Evolutionary conservation across 1,140 invertebrate species (phyloP), one percentile per base, ranked within the genome.

Genomic region (Augochlora pura): DNA sequence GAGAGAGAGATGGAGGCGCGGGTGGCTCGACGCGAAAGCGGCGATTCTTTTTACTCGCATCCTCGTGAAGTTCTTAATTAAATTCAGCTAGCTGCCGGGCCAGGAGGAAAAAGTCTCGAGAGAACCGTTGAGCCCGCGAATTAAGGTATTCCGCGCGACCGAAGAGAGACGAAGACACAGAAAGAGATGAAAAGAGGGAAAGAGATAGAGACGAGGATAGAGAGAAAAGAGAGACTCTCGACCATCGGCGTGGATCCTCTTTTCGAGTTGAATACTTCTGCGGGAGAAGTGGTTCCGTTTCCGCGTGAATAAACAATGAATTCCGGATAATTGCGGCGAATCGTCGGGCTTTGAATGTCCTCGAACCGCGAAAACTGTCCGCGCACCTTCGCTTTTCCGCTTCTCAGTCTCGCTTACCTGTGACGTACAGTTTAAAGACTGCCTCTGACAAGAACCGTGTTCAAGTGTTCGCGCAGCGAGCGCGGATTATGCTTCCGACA

Each of bases 61-160:
- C 21, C 49, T 27, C 42, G 67, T 60, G 10, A 62, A 71, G 75
- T 77, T 77, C 75, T 77, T 77, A 77, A 77, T 77, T 77, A 77
- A 77, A 77, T 77, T 77, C 67, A 54, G n/a, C 75, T 8, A 63
- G 27, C n/a, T 57, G 16, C 67, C 67, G 10, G 2, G 23, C 39
- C 21, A 25, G 14, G 60, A 9, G 23, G 25, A 39, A 77, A 10
- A 68, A 75, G 63, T 66, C 49, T 54, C 38, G 64, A 59, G 73
- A 38, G 42, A 23, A 23, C 21, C 67, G 49, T 25, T 52, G 72
- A 65, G 49, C 63, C 18, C 72, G 63, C 42, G 67, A 71, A 77
- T 77, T 8, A 63, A 77, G 59, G 46, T 12, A 54, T 32, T 60
- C 39, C 32, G 49, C 32, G 49, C 64, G n/a, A 69, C 10, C 49